phyloP scores from a whole-genome alignment of 2,888 invertebrate genomes.

The Phalera bucephala region DNA sequence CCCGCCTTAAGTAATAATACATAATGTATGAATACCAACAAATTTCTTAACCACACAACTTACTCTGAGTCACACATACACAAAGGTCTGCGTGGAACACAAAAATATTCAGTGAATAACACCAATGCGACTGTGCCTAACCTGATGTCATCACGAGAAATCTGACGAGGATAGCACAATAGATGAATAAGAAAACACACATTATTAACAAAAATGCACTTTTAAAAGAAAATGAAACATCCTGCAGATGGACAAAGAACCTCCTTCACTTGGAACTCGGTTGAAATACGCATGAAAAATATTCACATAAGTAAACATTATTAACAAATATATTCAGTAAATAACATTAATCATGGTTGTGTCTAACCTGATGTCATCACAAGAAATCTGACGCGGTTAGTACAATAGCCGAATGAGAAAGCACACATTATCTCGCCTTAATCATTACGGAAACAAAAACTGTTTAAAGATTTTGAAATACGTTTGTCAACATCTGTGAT shows the following conservation, averaged over 20 bases:
- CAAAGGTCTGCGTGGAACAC: background rate
- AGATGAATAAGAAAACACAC: conserved; percentile 12
- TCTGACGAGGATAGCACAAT: conserved; percentile 10
- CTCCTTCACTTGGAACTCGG: too few species aligned
- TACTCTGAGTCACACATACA: too few species aligned
- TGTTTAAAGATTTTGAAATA: conserved; percentile 5
- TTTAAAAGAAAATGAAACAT: too few species aligned
- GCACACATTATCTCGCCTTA: conserved; percentile 2
- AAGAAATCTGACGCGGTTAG: background rate
- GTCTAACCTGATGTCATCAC: conserved; percentile 12
- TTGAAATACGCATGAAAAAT: too few species aligned
- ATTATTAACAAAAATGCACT: too few species aligned
- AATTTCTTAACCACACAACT: too few species aligned
- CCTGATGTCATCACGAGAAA: conserved; percentile 11
- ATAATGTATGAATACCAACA: too few species aligned
- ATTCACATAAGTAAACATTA: background rate
- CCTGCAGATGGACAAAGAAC: too few species aligned
- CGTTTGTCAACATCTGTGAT: conserved; percentile 16
- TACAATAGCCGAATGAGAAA: conserved; percentile 19
- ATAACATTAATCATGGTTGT: conserved; percentile 2
- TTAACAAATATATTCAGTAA: background rate
- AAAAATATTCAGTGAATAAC: background rate
- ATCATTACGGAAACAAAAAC: conserved; percentile 20
- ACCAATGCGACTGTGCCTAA: background rate
- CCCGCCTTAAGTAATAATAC: too few species aligned